A percentile compares a stretch with the other conserved stretches of the same genome.
Conservation (phyloP, 2,113 vertebrate species). For the Gnathonemus longibarbis region DNA sequence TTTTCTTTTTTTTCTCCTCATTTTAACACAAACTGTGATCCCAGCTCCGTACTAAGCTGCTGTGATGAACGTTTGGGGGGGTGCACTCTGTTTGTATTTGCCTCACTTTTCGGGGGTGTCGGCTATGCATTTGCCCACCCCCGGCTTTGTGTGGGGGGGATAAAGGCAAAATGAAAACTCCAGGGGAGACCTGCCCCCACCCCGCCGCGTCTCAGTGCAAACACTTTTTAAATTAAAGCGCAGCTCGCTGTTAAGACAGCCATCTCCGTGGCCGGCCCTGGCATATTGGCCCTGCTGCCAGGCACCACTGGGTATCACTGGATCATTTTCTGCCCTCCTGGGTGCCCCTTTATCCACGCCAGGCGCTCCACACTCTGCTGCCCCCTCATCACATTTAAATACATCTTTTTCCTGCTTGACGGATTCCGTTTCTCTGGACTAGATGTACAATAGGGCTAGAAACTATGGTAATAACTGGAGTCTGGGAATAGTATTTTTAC, state of each 20-base stretch:
- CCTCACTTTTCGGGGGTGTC: background rate
- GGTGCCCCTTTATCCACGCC: background rate
- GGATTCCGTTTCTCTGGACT: background rate
- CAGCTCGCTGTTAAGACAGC: conserved; percentile 24
- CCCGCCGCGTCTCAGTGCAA: background rate
- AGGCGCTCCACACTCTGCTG: background rate
- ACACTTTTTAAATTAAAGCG: background rate
- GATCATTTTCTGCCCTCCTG: conserved; percentile 9
- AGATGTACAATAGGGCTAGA: background rate
- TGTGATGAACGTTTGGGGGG: background rate
- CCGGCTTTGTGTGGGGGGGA: background rate
- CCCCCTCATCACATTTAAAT: conserved; percentile 24
- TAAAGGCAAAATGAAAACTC: conserved; percentile 7
- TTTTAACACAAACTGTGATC: background rate
- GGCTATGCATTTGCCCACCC: background rate
- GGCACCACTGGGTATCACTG: background rate
- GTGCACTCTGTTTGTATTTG: background rate
- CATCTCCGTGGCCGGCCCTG: conserved; percentile 7
- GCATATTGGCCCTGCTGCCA: background rate
- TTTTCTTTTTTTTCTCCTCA: background rate
- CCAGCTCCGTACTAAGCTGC: background rate
- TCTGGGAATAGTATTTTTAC: background rate
- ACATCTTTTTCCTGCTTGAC: conserved; percentile 6
- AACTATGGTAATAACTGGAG: conserved; percentile 15
- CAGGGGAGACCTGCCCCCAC: background rate